Conservation (phyloP, 64 coral and sea anemone species). For the Montipora cactus region DNA sequence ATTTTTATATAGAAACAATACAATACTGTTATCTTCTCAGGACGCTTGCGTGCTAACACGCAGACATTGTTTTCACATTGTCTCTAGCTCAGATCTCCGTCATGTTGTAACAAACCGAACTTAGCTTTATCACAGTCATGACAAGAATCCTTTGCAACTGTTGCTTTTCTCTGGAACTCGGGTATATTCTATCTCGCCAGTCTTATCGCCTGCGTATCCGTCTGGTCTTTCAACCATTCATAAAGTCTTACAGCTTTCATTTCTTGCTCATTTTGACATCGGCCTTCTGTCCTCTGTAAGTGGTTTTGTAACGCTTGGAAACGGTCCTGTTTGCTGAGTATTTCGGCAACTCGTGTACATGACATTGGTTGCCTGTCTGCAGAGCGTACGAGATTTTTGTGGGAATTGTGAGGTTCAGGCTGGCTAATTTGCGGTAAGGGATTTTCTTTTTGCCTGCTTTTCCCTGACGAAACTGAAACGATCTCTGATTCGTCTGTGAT, state of each 20-base stretch:
- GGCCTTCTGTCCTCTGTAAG: neutral
- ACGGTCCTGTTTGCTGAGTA: neutral
- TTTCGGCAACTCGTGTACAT: neutral
- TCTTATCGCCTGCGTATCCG: neutral
- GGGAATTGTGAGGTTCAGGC: neutral
- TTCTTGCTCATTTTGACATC: neutral
- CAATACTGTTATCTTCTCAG: too few species aligned
- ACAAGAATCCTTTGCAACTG: neutral
- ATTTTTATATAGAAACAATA: too few species aligned
- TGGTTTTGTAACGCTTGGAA: neutral
- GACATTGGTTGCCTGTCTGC: neutral
- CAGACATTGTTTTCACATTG: neutral
- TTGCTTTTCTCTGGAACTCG: neutral
- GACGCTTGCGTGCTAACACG: neutral
- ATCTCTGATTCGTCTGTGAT: neutral
- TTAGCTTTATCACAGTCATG: neutral
- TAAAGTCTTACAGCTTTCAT: slow-evolving; percentile 3
- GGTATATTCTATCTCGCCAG: neutral
- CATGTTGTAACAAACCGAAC: neutral
- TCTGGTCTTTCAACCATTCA: slow-evolving; percentile 27
- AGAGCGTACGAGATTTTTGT: neutral
- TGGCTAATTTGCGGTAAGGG: neutral
- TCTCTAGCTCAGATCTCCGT: neutral
- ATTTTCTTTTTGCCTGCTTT: neutral
- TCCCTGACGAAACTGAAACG: neutral